Evolutionary conservation across 2,888 invertebrate species (phyloP), one percentile per base, ranked within the genome.

Genomic region (Gryllus longicercus): DNA sequence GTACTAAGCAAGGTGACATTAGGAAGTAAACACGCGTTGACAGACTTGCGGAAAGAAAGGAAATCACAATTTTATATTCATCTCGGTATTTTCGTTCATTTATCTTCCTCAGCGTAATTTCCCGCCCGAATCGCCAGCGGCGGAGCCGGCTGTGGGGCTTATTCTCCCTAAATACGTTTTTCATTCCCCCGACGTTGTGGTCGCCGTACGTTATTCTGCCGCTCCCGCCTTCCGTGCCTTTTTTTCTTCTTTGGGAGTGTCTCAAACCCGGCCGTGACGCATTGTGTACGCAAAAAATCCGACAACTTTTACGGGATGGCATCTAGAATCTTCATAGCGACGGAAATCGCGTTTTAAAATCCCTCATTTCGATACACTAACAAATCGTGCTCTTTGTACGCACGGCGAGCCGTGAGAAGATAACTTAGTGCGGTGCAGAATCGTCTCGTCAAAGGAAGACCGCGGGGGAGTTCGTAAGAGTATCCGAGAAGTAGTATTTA

Each of bases 191-290:
- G 63, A 18, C 63, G 63, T n/a, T 63, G 63, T 63, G 63, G 63
- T 63, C 63, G 63, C 63, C 63, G 63, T 63, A 63, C 63, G 63
- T 63, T 63, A 63, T 63, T 63, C 63, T 63, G 63, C 63, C 63
- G 16, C 16, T 63, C 63, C 63, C 14, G 63, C 63, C 63, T 63
- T 63, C 12, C 14, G 16, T 18, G 63, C 63, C 63, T n/a, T 63
- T n/a, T 63, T 63, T 63, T 63, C 63, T 63, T 63, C 0, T 14
- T 63, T 63, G 63, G 16, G 63, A 63, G 16, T 63, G 38, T 63
- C 63, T 16, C 63, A 63, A 63, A n/a, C 63, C 63, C 63, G 16
- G 4, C 16, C 63, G 63, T 63, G 63, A 63, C 63, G 63, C 63
- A 63, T 63, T 63, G 63, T 63, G 63, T 63, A 63, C 63, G 63